Conservation (phyloP, 2,797 vertebrate species). For the Mastacembelus armatus region DNA sequence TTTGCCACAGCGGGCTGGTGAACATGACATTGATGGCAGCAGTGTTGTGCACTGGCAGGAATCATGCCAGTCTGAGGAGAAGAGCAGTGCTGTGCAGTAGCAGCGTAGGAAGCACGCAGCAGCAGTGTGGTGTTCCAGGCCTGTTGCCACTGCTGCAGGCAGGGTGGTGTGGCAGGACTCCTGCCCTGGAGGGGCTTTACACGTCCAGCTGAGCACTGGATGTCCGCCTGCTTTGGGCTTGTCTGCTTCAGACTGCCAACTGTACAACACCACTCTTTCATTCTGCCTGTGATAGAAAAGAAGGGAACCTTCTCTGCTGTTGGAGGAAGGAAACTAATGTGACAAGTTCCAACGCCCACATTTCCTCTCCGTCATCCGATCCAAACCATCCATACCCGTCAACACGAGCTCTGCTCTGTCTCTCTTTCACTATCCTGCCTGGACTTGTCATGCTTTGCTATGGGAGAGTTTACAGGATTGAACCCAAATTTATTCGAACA, state of each 20-base stretch:
- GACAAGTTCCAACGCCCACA: conserved; percentile 66
- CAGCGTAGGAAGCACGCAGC: conserved; percentile 25
- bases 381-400: conserved; percentile 42
- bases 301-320: conserved; percentile 34
- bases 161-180: conserved; percentile 27
- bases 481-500: conserved; percentile 20
- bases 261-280: conserved; percentile 62
- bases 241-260: conserved; percentile 18
- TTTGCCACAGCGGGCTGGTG: conserved; percentile 3
- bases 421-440: conserved; percentile 17
- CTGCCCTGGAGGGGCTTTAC: conserved; percentile 18
- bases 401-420: conserved; percentile 26
- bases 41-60: conserved; percentile 4
- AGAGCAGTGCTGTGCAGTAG: conserved; percentile 35
- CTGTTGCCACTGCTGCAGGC: conserved; percentile 19
- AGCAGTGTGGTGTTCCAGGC: conserved; percentile 33
- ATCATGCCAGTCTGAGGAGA: conserved; percentile 8
- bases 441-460: conserved; percentile 22
- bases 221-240: conserved; percentile 4
- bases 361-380: conserved; percentile 34
- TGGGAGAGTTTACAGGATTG: neutral
- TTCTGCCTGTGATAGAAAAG: conserved; percentile 22
- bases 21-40: conserved; percentile 9
- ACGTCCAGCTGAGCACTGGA: conserved; percentile 58
- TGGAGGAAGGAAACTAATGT: conserved; percentile 53